Conservation (phyloP, 2,797 vertebrate species). For the Neosilurus hyrtlii region DNA sequence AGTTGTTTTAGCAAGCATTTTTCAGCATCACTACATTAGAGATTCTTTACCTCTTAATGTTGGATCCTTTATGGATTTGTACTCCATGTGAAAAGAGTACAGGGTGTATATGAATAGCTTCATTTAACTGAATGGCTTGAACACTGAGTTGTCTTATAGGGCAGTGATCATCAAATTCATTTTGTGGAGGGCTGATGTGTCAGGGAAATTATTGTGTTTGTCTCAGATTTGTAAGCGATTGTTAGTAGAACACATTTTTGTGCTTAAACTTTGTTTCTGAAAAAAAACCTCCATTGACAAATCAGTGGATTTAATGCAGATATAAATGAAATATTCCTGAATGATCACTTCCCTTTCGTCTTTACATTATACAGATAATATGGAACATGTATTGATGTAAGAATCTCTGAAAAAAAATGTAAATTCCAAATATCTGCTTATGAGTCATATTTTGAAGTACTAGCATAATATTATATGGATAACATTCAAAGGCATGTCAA, state of each 20-base stretch:
- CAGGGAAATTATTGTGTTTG: background rate
- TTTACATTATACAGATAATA: background rate
- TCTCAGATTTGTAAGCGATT: background rate
- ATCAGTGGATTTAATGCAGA: background rate
- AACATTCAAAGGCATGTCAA: background rate
- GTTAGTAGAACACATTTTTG: background rate
- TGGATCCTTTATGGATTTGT: constrained; percentile 14
- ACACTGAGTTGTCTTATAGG: background rate
- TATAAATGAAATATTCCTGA: constrained; percentile 1
- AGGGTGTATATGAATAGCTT: background rate
- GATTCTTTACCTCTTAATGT: background rate
- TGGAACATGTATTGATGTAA: background rate
- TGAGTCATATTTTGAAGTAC: background rate
- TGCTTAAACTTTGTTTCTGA: constrained; percentile 1
- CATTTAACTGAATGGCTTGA: background rate
- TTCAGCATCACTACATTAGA: background rate
- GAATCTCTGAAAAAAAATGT: background rate
- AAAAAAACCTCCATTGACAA: background rate
- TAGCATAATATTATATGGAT: background rate
- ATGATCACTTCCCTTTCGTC: background rate
- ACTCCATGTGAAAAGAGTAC: background rate
- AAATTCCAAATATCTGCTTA: background rate
- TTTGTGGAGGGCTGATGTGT: background rate
- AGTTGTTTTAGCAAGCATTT: constrained; percentile 7
- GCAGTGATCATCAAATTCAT: background rate